Percentiles rank a stretch among this genome's conserved stretches.
Conservation (phyloP, 2,113 vertebrate genomes). For the Apaloderma vittatum region DNA sequence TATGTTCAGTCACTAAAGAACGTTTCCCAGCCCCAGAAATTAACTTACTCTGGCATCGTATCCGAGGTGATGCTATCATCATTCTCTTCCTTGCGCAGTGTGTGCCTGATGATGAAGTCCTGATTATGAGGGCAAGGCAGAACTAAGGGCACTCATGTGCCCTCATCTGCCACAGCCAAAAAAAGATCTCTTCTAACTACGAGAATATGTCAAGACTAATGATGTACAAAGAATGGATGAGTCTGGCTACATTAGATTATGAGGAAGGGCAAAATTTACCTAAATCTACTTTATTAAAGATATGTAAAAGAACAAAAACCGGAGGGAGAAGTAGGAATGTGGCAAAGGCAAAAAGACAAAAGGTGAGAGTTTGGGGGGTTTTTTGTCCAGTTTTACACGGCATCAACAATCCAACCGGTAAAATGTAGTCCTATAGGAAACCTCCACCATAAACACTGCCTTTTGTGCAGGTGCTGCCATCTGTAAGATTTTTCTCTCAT, state of each 20-base stretch:
- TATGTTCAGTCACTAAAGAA: background rate
- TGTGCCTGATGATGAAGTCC: background rate
- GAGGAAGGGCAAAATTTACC: background rate
- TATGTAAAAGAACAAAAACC: background rate
- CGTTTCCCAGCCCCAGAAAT: background rate
- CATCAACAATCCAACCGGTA: background rate
- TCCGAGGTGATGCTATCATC: background rate
- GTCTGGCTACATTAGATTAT: fast-evolving
- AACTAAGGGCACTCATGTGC: background rate
- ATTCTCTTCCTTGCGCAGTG: background rate
- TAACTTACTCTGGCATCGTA: background rate
- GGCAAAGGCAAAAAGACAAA: background rate
- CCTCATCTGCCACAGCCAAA: background rate
- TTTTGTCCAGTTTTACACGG: background rate
- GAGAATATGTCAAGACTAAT: background rate
- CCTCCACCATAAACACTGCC: background rate
- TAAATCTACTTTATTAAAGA: background rate
- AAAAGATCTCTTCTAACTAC: background rate
- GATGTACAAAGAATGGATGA: background rate
- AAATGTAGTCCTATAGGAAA: background rate
- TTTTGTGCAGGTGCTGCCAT: background rate
- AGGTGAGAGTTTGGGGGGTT: fast-evolving
- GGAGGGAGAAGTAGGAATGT: fast-evolving
- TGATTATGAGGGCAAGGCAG: background rate
- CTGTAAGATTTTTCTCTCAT: background rate